Evolutionary conservation across 2,797 vertebrate genomes (phyloP), one percentile per base, ranked within the genome.

Genomic region (Syngnathus rostellatus): DNA sequence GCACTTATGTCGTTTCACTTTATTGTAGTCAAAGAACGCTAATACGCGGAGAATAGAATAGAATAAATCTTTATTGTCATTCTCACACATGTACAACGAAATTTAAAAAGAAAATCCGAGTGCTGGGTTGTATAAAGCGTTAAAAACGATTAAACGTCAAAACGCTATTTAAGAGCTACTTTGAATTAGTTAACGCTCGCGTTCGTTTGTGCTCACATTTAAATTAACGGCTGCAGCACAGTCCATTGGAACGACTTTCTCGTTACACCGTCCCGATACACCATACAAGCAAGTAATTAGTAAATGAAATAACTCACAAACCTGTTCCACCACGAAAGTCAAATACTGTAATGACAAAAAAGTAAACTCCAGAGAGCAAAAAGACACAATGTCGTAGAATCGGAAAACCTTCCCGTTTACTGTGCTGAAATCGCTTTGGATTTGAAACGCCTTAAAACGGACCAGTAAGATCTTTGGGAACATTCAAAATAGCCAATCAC

Each of bases 371-470:
- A 53, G 1, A 31, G 19, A 10, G 23, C 31, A 51, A 17, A 23
- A 39, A 8, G 40, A 14, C 5, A 8, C 2, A 51, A 2, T n/a
- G 46, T 12, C 19, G 31, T 51, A 3, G 11, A 48, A 76, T 82
- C 61, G 75, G 77, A 85, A 68, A 38, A 0, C 11, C 69, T 73
- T 70, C 65, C 37, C 9, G 58, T 67, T 8, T 41, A 5, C 6
- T 4, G 5, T 0, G 1, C 10, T 19, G 23, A 66, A 43, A n/a
- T 68, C 82, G 82, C 71, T 84, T 91, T 88, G 75, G 81, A 90
- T 82, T 90, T 91, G 91, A 85, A 91, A 90, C 80, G 73, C 72
- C 78, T 63, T 40, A 14, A 70, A 77, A 72, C 38, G n/a, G 0
- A 78, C 91, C 90, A 92, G 91, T 92, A 1, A 77, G 54, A 82